phyloP scores from a whole-genome alignment of 2,113 vertebrate species.

The Tragelaphus buxtoni region DNA sequence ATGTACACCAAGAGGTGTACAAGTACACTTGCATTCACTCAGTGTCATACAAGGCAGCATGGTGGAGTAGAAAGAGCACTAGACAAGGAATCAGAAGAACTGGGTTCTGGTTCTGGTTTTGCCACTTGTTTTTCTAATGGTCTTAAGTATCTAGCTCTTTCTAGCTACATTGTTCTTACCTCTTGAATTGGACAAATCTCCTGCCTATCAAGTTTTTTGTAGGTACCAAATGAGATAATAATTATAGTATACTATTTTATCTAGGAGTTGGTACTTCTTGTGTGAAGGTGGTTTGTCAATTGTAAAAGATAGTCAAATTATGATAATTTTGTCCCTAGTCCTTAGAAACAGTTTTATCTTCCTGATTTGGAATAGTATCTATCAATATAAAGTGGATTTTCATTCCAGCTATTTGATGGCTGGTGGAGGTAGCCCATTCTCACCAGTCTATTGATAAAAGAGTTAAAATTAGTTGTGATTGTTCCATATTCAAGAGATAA shows the following conservation, averaged over 20 bases:
- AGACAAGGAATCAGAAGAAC: neutral
- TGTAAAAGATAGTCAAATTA: conserved; percentile 21
- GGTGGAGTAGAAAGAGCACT: neutral
- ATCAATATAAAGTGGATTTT: neutral
- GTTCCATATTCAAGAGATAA: neutral
- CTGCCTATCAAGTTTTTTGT: neutral
- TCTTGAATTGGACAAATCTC: neutral
- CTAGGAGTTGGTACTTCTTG: neutral
- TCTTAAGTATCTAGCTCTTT: neutral
- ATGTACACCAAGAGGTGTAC: neutral
- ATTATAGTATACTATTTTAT: neutral
- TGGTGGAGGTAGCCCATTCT: neutral
- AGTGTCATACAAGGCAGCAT: neutral
- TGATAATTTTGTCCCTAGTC: neutral
- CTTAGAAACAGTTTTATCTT: neutral
- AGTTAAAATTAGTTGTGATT: neutral
- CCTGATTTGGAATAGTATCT: neutral
- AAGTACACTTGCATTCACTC: neutral
- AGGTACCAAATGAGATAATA: neutral
- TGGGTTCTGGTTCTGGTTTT: neutral
- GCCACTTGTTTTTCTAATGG: neutral
- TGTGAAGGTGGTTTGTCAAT: neutral
- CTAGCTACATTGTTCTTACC: neutral
- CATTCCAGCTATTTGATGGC: neutral
- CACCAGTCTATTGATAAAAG: neutral